Percentiles rank a stretch among this genome's conserved stretches.
Conservation (phyloP, 1,140 invertebrate genomes). For the Hestina assimilis region DNA sequence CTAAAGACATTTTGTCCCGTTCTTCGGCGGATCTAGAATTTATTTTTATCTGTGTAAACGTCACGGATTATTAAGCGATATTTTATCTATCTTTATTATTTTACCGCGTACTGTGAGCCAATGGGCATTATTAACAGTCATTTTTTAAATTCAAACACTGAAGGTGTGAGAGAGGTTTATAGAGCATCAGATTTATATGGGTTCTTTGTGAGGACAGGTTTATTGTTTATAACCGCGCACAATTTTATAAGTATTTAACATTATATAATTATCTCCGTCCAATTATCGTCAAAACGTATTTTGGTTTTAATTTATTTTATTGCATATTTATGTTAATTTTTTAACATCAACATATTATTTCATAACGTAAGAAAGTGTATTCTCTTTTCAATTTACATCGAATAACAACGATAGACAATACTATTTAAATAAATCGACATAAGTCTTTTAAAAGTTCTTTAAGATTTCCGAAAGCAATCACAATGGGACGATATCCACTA, state of each 20-base stretch:
- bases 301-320: conserved; percentile 17
- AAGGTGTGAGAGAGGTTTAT: conserved; percentile 29
- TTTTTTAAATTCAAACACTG: conserved; percentile 21
- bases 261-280: conserved; percentile 52
- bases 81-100: conserved; percentile 18
- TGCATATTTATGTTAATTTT: neutral
- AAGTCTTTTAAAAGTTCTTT: conserved; percentile 21
- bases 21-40: conserved; percentile 17
- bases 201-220: conserved; percentile 20
- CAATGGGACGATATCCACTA: neutral
- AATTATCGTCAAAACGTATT: conserved; percentile 25
- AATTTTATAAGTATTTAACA: conserved; percentile 53
- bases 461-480: conserved; percentile 25
- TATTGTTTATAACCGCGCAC: conserved; percentile 42
- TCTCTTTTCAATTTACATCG: conserved; percentile 28
- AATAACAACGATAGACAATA: conserved; percentile 29
- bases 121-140: conserved; percentile 61
- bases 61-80: conserved; percentile 24
- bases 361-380: conserved; percentile 17
- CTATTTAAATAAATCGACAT: conserved; percentile 19
- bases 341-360: neutral
- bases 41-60: conserved; percentile 18
- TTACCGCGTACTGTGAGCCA: conserved; percentile 46
- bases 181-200: conserved; percentile 20
- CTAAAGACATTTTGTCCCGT: conserved; percentile 14